Conservation (phyloP, 1,140 invertebrate species). For the Drosophila busckii region DNA sequence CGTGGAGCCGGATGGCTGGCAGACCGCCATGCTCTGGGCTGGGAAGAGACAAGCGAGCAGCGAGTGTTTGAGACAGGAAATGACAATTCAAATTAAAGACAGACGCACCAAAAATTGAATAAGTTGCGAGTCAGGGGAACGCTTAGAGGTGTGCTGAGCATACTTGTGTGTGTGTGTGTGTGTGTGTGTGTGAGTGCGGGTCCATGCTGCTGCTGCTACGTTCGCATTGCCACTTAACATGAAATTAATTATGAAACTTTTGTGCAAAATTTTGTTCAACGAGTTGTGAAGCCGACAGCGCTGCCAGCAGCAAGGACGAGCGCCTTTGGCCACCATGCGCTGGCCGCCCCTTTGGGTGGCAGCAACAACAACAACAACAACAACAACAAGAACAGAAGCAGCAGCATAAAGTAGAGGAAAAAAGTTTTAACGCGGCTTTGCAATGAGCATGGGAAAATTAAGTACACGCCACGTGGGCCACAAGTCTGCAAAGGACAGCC, state of each 20-base stretch:
- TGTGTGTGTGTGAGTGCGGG: neutral
- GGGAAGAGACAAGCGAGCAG: constrained; percentile 3
- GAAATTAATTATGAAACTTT: constrained; percentile 78
- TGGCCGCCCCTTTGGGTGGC: constrained; percentile 9
- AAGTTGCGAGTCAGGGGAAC: neutral
- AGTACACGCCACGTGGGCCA: constrained; percentile 70
- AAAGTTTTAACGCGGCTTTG: constrained; percentile 55
- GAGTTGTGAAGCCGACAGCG: constrained; percentile 45
- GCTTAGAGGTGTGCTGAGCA: constrained; percentile 1
- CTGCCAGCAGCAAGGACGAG: constrained; percentile 1
- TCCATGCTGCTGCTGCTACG: constrained; percentile 29
- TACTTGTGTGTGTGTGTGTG: neutral
- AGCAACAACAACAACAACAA: constrained; percentile 16
- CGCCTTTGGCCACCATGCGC: constrained; percentile 1
- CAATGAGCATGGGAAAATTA: constrained; percentile 63
- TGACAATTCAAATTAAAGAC: constrained; percentile 76
- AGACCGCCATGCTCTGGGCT: constrained; percentile 36
- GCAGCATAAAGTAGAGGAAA: constrained; percentile 14
- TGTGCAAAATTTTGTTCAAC: constrained; percentile 76
- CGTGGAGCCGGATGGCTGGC: constrained; percentile 42
- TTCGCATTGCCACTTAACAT: constrained; percentile 73
- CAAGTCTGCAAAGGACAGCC: constrained; percentile 55
- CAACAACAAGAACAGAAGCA: neutral
- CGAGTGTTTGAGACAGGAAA: constrained; percentile 66
- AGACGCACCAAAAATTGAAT: constrained; percentile 32